Evolutionary conservation across 2,888 invertebrate species (phyloP).

Genomic region (Lithophane semibrunnea): DNA sequence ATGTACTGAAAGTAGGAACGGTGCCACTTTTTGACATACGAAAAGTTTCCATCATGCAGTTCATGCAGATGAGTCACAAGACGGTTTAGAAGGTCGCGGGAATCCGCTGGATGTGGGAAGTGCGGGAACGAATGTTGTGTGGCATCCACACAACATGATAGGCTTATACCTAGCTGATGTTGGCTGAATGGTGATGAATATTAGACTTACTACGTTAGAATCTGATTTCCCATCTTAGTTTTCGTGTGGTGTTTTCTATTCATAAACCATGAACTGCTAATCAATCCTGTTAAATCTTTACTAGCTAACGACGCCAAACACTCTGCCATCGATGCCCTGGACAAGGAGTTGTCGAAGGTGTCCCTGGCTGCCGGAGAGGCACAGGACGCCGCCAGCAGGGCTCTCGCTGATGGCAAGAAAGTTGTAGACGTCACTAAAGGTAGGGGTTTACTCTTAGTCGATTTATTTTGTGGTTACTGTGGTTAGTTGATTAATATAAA

Average conservation of each 20-base stretch:
- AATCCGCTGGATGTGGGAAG: neutral
- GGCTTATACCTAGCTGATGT: neutral
- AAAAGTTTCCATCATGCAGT: neutral
- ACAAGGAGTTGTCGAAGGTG: slow-evolving; percentile 88
- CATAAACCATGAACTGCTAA: neutral
- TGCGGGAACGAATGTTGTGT: neutral
- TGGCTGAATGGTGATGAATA: too few relatives aligned
- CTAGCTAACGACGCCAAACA: slow-evolving; percentile 85
- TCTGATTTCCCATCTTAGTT: neutral
- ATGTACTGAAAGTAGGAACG: slow-evolving; percentile 2
- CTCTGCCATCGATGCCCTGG: slow-evolving; percentile 88
- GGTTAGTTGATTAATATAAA: slow-evolving; percentile 9
- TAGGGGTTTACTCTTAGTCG: slow-evolving; percentile 61
- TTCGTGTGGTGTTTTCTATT: neutral
- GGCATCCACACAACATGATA: neutral
- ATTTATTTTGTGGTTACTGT: neutral
- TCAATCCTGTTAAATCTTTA: slow-evolving; percentile 19
- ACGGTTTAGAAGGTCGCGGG: neutral
- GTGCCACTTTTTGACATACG: neutral
- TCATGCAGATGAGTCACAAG: neutral
- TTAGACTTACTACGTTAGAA: neutral
- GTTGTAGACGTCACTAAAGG: slow-evolving; percentile 87
- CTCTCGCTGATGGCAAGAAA: slow-evolving; percentile 87
- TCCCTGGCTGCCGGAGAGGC: slow-evolving; percentile 87
- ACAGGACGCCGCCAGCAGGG: slow-evolving; percentile 84